Percentiles rank a stretch among this genome's conserved stretches.
These are phyloP conservation scores for Drosophila baimaii DNA, from an alignment of 1,140 invertebrate genomes.

Conservation along the genomic window DNA sequence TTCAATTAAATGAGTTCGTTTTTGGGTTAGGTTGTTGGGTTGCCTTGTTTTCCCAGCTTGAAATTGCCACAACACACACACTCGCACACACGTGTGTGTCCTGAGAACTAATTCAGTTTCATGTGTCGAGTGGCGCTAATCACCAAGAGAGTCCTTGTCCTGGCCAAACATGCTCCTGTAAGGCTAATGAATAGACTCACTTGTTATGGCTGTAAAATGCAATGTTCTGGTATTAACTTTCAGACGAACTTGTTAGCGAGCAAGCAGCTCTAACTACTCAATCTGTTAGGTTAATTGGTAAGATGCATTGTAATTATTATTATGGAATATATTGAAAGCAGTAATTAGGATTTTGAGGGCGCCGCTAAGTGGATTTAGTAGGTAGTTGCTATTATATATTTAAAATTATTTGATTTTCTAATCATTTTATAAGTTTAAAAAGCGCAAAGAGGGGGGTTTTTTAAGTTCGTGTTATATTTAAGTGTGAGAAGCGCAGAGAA, in stretches of 20 bases:
- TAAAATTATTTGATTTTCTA: too few species aligned
- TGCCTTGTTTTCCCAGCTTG: not conserved
- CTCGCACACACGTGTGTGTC: too few species aligned
- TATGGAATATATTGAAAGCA: not conserved
- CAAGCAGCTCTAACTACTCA: not conserved
- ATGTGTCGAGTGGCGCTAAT: conserved; percentile 2
- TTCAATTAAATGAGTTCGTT: conserved; percentile 27
- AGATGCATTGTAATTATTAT: too few species aligned
- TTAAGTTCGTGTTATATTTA: too few species aligned
- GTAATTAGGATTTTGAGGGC: not conserved
- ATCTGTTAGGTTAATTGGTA: not conserved
- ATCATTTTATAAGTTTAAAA: too few species aligned
- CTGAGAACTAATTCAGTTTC: conserved; percentile 9
- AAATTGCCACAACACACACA: too few species aligned
- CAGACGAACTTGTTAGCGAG: not conserved
- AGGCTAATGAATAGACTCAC: conserved; percentile 5
- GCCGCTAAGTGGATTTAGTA: not conserved
- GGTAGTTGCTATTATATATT: too few species aligned
- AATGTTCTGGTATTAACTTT: not conserved
- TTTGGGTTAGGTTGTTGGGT: too few species aligned
- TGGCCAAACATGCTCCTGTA: not conserved
- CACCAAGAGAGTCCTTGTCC: conserved; percentile 3
- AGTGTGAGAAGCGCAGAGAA: too few species aligned
- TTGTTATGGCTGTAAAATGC: conserved; percentile 2
- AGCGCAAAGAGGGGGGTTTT: too few species aligned